Evolutionary conservation across 2,113 vertebrate species (phyloP).

Genomic region (Pholis gunnellus): DNA sequence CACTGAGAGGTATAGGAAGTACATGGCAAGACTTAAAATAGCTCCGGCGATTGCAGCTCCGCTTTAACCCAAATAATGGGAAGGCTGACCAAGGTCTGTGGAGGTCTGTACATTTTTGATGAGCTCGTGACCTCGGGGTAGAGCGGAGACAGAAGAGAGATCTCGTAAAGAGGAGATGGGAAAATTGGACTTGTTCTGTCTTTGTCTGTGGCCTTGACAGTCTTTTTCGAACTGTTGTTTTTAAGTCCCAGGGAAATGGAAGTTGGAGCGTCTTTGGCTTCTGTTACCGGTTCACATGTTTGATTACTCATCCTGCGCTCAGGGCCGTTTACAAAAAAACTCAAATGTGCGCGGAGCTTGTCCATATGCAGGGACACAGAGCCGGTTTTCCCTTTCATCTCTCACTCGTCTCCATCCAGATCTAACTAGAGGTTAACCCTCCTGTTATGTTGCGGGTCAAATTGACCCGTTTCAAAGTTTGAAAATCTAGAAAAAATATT

Average conservation of each 20-base stretch:
- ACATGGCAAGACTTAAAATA: constrained; percentile 73
- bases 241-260: neutral
- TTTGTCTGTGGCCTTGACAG: constrained; percentile 21
- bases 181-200: constrained; percentile 23
- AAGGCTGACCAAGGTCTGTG: constrained; percentile 57
- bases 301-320: neutral
- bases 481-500: too few relatives aligned
- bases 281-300: neutral
- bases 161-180: constrained; percentile 34
- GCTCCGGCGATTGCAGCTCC: constrained; percentile 60
- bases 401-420: too few relatives aligned
- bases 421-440: too few relatives aligned
- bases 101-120: constrained; percentile 72
- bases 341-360: neutral
- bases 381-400: neutral
- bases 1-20: constrained; percentile 68
- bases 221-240: constrained; percentile 32
- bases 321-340: neutral
- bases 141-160: constrained; percentile 46
- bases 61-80: constrained; percentile 80
- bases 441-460: too few relatives aligned
- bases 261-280: neutral
- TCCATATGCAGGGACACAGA: neutral
- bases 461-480: too few relatives aligned
- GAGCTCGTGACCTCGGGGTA: constrained; percentile 53